Evolutionary conservation across 2,888 invertebrate species (phyloP).

Genomic region (Cyrtodaria siliqua): DNA sequence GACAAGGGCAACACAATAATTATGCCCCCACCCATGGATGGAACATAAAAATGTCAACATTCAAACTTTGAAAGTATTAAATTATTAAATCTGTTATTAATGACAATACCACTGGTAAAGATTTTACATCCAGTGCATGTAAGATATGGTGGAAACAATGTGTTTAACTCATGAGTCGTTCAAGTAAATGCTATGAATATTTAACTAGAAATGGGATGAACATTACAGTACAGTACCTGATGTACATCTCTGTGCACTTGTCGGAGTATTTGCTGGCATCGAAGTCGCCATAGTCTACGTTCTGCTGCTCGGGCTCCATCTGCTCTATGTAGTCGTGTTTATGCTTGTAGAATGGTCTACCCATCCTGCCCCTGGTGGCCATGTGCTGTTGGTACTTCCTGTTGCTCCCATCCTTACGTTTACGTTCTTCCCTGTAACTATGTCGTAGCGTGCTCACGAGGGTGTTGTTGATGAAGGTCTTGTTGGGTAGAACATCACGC

Average conservation of each 20-base stretch:
- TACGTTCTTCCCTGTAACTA: constrained; percentile 52
- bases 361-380: constrained; percentile 13
- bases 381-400: constrained; percentile 40
- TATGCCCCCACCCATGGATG: too few relatives aligned
- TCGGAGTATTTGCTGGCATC: constrained; percentile 56
- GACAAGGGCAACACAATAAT: too few relatives aligned
- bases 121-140: too few relatives aligned
- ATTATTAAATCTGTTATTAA: too few relatives aligned
- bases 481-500: constrained; percentile 76
- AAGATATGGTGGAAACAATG: too few relatives aligned
- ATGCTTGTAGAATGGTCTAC: constrained; percentile 15
- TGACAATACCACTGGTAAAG: too few relatives aligned
- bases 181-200: too few relatives aligned
- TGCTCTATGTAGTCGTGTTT: constrained; percentile 22
- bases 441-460: constrained; percentile 79
- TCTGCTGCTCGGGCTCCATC: constrained; percentile 16
- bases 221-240: too few relatives aligned
- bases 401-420: constrained; percentile 38
- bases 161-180: too few relatives aligned
- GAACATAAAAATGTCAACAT: too few relatives aligned
- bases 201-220: too few relatives aligned
- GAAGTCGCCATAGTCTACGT: constrained; percentile 59
- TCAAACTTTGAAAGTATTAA: too few relatives aligned
- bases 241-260: constrained; percentile 51
- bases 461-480: constrained; percentile 81